A percentile compares a stretch with the other conserved stretches of the same genome.
Evolutionary conservation across 2,113 vertebrate genomes (phyloP).

Genomic region (Procavia capensis): DNA sequence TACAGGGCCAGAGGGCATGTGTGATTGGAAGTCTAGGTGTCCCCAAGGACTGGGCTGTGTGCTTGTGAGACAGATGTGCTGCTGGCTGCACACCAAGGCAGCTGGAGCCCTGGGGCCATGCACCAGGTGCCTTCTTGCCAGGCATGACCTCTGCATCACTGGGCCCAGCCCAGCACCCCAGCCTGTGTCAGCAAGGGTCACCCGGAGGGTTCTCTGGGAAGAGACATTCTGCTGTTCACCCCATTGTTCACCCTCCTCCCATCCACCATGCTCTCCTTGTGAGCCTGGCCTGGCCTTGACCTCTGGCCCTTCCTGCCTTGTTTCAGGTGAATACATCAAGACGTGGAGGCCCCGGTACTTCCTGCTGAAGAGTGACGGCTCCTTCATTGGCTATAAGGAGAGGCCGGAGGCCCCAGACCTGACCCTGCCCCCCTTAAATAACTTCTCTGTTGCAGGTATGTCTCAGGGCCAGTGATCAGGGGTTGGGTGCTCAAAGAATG

Average conservation of each 20-base stretch:
- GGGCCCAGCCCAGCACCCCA: background rate
- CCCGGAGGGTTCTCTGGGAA: constrained; percentile 2
- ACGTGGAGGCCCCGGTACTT: constrained; percentile 97
- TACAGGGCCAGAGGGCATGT: constrained; percentile 46
- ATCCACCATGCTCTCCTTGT: background rate
- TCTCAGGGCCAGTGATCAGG: background rate
- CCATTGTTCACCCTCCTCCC: background rate
- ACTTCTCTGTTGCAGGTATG: constrained; percentile 96
- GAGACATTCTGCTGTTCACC: background rate
- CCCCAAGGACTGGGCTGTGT: background rate
- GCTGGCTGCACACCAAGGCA: constrained; percentile 45
- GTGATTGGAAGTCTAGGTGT: constrained; percentile 29
- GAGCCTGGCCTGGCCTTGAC: background rate
- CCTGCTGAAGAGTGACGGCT: constrained; percentile 95
- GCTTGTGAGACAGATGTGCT: constrained; percentile 22
- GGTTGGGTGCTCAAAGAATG: background rate
- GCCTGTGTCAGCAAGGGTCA: constrained; percentile 46
- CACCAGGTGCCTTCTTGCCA: constrained; percentile 40
- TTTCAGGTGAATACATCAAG: constrained; percentile 96
- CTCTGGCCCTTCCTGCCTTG: background rate
- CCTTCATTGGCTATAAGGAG: constrained; percentile 97
- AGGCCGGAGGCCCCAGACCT: constrained; percentile 93
- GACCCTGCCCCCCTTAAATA: constrained; percentile 93
- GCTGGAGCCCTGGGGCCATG: constrained; percentile 9
- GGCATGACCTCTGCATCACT: constrained; percentile 47